Percentiles rank a stretch among this genome's conserved stretches.
phyloP scores from a whole-genome alignment of 2,113 vertebrate genomes.

The Paraplagusia blochii region DNA sequence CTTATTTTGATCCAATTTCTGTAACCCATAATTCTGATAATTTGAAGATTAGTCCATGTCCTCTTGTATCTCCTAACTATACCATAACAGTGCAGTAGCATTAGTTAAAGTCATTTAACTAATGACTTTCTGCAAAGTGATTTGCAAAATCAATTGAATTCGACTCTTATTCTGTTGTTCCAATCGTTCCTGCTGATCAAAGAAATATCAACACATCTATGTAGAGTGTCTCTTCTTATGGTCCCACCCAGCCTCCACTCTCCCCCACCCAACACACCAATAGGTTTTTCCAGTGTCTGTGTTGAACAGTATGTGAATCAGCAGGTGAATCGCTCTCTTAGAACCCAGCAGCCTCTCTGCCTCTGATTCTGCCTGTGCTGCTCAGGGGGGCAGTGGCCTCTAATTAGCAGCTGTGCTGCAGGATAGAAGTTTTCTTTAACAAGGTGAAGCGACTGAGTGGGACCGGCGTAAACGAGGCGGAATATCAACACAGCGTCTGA shows the following conservation, averaged over 20 bases:
- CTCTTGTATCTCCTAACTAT: no score
- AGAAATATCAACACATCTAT: no score
- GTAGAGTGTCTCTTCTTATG: no score
- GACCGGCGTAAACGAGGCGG: conserved; percentile 64
- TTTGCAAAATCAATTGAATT: no score
- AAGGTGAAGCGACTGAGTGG: conserved; percentile 71
- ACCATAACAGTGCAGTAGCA: no score
- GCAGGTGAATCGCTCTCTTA: conserved; percentile 63
- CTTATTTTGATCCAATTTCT: no score
- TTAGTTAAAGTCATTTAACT: no score
- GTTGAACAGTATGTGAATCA: conserved; percentile 67
- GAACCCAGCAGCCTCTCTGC: conserved; percentile 66
- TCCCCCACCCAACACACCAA: conserved; percentile 5
- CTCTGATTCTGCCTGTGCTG: conserved; percentile 55
- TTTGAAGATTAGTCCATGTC: no score
- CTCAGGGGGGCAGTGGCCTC: conserved; percentile 65
- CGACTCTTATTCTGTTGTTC: no score
- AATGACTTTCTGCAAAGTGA: no score
- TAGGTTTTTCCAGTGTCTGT: conserved; percentile 63
- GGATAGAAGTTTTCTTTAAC: conserved; percentile 72
- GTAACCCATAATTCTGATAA: no score
- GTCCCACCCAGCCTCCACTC: neutral
- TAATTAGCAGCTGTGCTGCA: conserved; percentile 76
- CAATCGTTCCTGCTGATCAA: no score
- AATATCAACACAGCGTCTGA: conserved; percentile 63